These are phyloP conservation scores for Xylocampa areola DNA, from an alignment of 2,888 invertebrate genomes.

Conservation along the genomic window DNA sequence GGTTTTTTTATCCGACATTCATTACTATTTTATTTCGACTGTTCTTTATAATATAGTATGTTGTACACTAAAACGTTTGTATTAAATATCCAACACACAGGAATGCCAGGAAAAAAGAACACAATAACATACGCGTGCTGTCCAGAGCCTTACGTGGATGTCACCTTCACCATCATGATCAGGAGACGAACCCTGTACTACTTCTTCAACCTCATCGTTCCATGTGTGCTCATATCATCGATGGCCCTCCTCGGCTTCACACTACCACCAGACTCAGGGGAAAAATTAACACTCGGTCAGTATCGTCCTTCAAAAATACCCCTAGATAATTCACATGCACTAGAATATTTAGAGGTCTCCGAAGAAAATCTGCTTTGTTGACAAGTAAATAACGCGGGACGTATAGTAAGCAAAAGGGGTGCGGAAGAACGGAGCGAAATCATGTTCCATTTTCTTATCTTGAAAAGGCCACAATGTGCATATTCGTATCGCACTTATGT, in stretches of 20 bases:
- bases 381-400: slow-evolving; percentile 50
- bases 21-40: neutral
- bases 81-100: slow-evolving; percentile 82
- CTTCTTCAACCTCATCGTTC: slow-evolving; percentile 99
- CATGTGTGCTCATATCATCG: slow-evolving; percentile 99
- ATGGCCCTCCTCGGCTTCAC: slow-evolving; percentile 99
- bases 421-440: slow-evolving; percentile 56
- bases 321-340: slow-evolving; percentile 22
- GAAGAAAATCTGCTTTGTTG: slow-evolving; percentile 49
- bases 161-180: slow-evolving; percentile 99
- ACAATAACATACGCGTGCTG: slow-evolving; percentile 97
- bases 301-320: slow-evolving; percentile 54
- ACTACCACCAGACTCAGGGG: slow-evolving; percentile 99
- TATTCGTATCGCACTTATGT: slow-evolving; percentile 46
- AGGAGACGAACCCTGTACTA: slow-evolving; percentile 99
- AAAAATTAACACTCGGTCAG: slow-evolving; percentile 98
- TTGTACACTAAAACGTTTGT: no score
- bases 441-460: slow-evolving; percentile 61
- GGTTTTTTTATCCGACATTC: no score
- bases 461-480: slow-evolving; percentile 56
- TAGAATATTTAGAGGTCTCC: slow-evolving; percentile 29
- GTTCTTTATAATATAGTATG: neutral
- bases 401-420: slow-evolving; percentile 45
- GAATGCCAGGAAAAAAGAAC: slow-evolving; percentile 97
- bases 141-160: slow-evolving; percentile 97